Evolutionary conservation across 2,888 invertebrate genomes (phyloP).

Genomic region (Bedellia somnulentella): DNA sequence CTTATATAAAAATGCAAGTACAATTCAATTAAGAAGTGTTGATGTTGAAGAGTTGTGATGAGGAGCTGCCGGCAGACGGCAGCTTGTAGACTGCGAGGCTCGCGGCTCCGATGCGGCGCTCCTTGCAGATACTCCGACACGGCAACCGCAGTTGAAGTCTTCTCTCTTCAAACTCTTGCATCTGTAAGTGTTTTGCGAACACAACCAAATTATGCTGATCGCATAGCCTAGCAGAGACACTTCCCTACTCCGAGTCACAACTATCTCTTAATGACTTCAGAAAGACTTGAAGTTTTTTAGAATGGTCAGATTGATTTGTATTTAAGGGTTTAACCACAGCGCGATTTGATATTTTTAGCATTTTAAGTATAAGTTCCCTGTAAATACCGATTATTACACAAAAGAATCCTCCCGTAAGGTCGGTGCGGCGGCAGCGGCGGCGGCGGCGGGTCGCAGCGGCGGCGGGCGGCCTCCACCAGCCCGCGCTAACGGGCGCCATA

Average conservation of each 20-base stretch:
- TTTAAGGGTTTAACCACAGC: conserved; percentile 26
- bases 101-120: conserved; percentile 8
- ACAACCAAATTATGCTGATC: conserved; percentile 61
- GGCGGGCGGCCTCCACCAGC: conserved; percentile 26
- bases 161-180: conserved; percentile 37
- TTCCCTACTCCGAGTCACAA: conserved; percentile 52
- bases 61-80: too few species aligned
- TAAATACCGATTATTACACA: conserved; percentile 59
- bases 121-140: too few species aligned
- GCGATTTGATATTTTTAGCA: conserved; percentile 40
- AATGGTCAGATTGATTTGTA: conserved; percentile 16
- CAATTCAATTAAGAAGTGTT: not conserved
- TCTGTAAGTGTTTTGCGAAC: conserved; percentile 59
- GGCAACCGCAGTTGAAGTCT: too few species aligned
- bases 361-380: conserved; percentile 54
- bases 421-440: conserved; percentile 39
- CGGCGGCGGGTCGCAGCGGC: conserved; percentile 16
- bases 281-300: conserved; percentile 13
- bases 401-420: conserved; percentile 45
- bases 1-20: not conserved
- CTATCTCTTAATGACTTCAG: conserved; percentile 36
- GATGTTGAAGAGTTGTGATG: not conserved
- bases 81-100: conserved; percentile 7
- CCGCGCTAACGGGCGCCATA: conserved; percentile 58
- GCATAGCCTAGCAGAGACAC: conserved; percentile 39